Evolutionary conservation across 2,113 vertebrate genomes (phyloP), one percentile per base, ranked within the genome.

Genomic region (Myotis lucifugus): DNA sequence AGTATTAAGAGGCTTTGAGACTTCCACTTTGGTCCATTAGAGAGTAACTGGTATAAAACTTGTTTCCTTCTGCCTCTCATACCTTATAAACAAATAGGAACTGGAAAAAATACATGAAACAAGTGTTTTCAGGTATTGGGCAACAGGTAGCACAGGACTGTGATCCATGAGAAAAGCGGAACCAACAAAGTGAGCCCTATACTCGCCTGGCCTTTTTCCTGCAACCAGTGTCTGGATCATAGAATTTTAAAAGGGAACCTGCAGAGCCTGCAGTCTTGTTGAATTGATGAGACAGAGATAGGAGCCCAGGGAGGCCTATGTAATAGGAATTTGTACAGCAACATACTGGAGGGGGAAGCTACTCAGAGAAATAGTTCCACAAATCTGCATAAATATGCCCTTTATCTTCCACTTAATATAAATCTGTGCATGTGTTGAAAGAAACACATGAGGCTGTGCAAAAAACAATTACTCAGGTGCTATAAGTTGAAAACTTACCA

Each of bases 1-100:
- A 77, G 18, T 64, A 56, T 93, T 96, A 66, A 95, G 87, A 91
- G 40, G 50, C 18, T 91, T 89, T 77, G 40, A 70, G 46, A 85
- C 48, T 90, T 90, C n/a, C 8, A 93, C 37, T 91, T 95, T 29
- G 85, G 54, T 76, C 83, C 61, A 77, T n/a, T 40, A 85, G 87
- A 50, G 37, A 89, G 46, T 93, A 93, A 81, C 29, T 96, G 76
- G n/a, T 73, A 72, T 40, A 78, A 87, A 40, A 73, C 34, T 78
- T 83, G 37, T 37, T 95, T 34, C 52, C 25, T 92, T 91, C 69
- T 73, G 85, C 29, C 23, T 91, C 21, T n/a, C 1, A 46, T 54
- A 37, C 54, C 23, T 18, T 10, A 2, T 90, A 69, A 88, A 90
- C 59, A 90, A 37, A 27, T 85, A 70, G 42, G 78, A 96, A 93